phyloP scores from a whole-genome alignment of 2,888 invertebrate genomes.

The Stenichneumon culpator region DNA sequence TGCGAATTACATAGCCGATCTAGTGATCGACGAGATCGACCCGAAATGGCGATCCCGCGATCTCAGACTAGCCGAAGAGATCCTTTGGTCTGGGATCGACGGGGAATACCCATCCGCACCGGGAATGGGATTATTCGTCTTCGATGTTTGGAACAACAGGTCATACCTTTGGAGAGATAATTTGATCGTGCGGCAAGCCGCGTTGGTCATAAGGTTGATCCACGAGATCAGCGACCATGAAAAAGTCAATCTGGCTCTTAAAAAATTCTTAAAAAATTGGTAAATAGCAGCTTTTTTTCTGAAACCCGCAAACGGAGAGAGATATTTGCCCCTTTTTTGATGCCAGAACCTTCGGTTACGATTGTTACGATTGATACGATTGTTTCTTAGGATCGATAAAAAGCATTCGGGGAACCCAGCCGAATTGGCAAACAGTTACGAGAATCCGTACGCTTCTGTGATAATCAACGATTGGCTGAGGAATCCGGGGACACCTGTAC shows the following conservation, averaged over 20 bases:
- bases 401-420: not conserved
- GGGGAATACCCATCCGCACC: constrained; percentile 29
- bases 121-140: constrained; percentile 18
- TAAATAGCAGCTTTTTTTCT: not conserved
- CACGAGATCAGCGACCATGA: constrained; percentile 22
- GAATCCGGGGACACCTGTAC: constrained; percentile 33
- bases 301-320: not conserved
- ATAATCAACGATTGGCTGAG: constrained; percentile 24
- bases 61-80: constrained; percentile 8
- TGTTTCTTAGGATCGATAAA: constrained; percentile 19
- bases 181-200: constrained; percentile 9
- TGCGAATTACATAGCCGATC: constrained; percentile 36
- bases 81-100: constrained; percentile 38
- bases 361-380: no score
- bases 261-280: constrained; percentile 26
- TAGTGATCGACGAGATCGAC: constrained; percentile 31
- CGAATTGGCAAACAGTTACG: not conserved
- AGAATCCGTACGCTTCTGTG: not conserved
- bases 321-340: not conserved
- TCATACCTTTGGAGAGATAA: constrained; percentile 31
- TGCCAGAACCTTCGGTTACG: not conserved
- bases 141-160: constrained; percentile 46
- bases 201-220: constrained; percentile 28
- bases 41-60: constrained; percentile 34
- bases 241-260: constrained; percentile 8